Evolutionary conservation across 1,140 invertebrate genomes (phyloP), one percentile per base, ranked within the genome.

Genomic region (Trachelipus rathkii): DNA sequence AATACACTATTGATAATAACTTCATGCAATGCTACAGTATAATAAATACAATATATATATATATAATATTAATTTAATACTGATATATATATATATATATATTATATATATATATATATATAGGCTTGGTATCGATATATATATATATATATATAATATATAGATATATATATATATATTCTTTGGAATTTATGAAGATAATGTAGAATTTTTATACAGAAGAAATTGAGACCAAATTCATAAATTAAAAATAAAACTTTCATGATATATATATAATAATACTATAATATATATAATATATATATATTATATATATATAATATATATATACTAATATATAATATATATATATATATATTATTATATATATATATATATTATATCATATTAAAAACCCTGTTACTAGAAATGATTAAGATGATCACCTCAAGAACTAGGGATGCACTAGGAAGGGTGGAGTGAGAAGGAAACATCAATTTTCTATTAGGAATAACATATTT

Each of bases 41-140:
- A 33, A 71, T 71, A 71, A 21, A 71, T 71, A 71, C 43, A 71
- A 24, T 33, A 33, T 24, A 24, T 71, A 71, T 71, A 71, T 24
- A 71, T 71, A 71, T 71, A 71, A 71, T 71, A 24, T 24, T 24
- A 1, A 71, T 71, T n/a, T n/a, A n/a, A 71, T 71, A 71, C 19
- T 24, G 11, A 24, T 71, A 60, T 60, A 60, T 60, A 60, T 60
- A 60, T 60, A 60, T 60, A 60, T 60, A 60, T 60, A 15, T 60
- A 60, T 15, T 60, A 60, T 60, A 60, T 60, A 60, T 19, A 60
- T 60, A 15, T 60, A 60, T 60, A 60, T 60, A 60, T 60, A 60
- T 60, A 60, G 8, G n/a, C n/a, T n/a, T 60, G 2, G 8, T 60
- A 60, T 19, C 2, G 2, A 15, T 60, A 60, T 60, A 19, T 60